phyloP scores from a whole-genome alignment of 1,140 invertebrate genomes.

The Rhagoletis zephyria region DNA sequence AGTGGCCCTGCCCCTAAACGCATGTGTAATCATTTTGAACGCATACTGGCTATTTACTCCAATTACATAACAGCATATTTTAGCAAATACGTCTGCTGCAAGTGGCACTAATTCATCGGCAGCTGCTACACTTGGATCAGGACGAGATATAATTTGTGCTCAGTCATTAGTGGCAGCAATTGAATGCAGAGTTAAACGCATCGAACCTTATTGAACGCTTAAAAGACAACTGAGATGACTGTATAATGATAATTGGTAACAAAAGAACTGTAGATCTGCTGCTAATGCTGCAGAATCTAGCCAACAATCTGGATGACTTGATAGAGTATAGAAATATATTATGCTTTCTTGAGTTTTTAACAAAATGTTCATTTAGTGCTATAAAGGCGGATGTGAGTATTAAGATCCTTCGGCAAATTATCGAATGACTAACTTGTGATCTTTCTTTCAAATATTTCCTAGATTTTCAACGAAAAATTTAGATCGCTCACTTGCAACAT shows the following conservation, averaged over 20 bases:
- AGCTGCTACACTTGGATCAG: slow-evolving; percentile 66
- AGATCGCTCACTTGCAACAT: slow-evolving; percentile 60
- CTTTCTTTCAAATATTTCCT: no score
- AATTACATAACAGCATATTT: slow-evolving; percentile 49
- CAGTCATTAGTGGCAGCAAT: slow-evolving; percentile 65
- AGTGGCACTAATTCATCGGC: slow-evolving; percentile 65
- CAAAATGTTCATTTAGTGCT: slow-evolving; percentile 67
- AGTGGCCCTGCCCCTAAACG: slow-evolving; percentile 60
- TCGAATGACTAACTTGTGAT: no score
- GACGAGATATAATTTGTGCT: slow-evolving; percentile 70
- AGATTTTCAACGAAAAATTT: slow-evolving; percentile 72
- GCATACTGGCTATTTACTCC: slow-evolving; percentile 63
- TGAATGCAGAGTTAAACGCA: slow-evolving; percentile 63
- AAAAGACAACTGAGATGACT: slow-evolving; percentile 61
- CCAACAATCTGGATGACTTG: slow-evolving; percentile 53
- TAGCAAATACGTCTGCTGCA: slow-evolving; percentile 61
- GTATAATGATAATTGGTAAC: slow-evolving; percentile 69
- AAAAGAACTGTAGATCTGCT: slow-evolving; percentile 70
- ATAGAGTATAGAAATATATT: slow-evolving; percentile 62
- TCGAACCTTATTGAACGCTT: background rate
- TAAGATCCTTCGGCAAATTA: background rate
- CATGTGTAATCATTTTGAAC: slow-evolving; percentile 63
- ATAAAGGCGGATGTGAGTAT: slow-evolving; percentile 68
- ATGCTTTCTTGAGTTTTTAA: slow-evolving; percentile 60
- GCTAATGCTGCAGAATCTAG: slow-evolving; percentile 58